phyloP scores from a whole-genome alignment of 2,797 vertebrate genomes.

The Cyclura pinguis region DNA sequence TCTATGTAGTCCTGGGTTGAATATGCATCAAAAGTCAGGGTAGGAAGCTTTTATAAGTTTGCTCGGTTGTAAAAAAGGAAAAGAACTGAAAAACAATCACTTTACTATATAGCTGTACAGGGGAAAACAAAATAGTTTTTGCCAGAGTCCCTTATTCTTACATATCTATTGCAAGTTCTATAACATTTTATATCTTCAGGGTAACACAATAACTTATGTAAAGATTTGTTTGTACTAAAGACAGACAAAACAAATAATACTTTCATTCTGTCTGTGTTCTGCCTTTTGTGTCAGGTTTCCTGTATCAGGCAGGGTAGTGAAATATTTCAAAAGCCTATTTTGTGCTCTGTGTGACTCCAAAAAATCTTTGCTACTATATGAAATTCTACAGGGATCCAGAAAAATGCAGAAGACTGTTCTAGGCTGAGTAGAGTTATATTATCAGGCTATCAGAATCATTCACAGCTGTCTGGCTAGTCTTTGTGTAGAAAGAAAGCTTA shows the following conservation, averaged over 20 bases:
- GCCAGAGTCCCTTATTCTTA: background rate
- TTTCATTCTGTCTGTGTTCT: background rate
- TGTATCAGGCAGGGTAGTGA: background rate
- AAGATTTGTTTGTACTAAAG: background rate
- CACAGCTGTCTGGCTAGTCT: background rate
- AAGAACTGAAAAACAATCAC: background rate
- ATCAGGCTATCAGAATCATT: background rate
- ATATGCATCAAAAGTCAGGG: background rate
- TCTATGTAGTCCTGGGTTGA: no score
- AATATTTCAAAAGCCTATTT: background rate
- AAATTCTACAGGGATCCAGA: background rate
- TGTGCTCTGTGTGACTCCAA: background rate
- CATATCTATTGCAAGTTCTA: background rate
- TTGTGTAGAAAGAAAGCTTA: background rate
- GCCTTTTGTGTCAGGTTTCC: background rate
- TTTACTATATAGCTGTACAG: background rate
- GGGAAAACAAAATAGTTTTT: background rate
- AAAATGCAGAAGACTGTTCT: background rate
- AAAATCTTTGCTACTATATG: background rate
- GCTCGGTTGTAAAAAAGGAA: background rate
- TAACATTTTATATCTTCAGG: background rate
- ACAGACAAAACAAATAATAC: background rate
- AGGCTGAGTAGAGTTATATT: background rate
- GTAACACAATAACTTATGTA: background rate
- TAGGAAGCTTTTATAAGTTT: background rate